A percentile compares a stretch with the other conserved stretches of the same genome.
phyloP scores from a whole-genome alignment of 2,797 vertebrate genomes.

The Perodicticus potto region DNA sequence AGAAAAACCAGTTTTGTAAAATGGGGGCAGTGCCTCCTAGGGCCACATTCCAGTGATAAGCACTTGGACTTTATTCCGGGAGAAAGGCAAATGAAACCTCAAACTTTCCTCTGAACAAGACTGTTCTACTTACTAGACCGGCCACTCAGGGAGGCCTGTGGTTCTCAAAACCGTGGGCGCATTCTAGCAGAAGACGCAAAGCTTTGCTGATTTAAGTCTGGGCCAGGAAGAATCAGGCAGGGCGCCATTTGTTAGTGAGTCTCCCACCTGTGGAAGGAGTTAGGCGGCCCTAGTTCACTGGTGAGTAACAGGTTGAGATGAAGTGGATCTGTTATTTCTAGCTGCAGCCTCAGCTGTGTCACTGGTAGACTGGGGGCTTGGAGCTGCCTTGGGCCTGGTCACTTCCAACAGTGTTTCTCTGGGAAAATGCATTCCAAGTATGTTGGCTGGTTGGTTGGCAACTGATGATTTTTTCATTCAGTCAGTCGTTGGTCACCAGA shows the following conservation, averaged over 20 bases:
- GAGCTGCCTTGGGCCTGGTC: not conserved
- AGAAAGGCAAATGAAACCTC: not conserved
- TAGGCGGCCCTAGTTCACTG: not conserved
- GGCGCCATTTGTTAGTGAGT: not conserved
- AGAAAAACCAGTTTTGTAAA: not conserved
- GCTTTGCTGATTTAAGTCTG: not conserved
- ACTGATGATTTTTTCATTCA: not conserved
- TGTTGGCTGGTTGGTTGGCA: not conserved
- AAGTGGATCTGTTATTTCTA: not conserved
- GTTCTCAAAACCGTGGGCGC: not conserved
- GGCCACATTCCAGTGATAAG: not conserved
- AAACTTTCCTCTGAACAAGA: not conserved
- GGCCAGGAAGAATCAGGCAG: not conserved
- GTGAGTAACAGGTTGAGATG: not conserved
- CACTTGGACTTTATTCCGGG: not conserved
- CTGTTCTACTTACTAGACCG: too few species aligned
- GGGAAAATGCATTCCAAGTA: not conserved
- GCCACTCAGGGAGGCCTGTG: not conserved
- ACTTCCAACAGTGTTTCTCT: not conserved
- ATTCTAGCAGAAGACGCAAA: not conserved
- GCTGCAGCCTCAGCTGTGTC: not conserved
- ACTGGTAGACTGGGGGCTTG: not conserved
- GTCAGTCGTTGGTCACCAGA: not conserved
- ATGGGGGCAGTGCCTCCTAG: not conserved
- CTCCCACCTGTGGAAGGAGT: too few species aligned